These are phyloP conservation scores for Parazoanthus darwini DNA, from an alignment of 92 coral and sea anemone species.

Conservation along the genomic window DNA sequence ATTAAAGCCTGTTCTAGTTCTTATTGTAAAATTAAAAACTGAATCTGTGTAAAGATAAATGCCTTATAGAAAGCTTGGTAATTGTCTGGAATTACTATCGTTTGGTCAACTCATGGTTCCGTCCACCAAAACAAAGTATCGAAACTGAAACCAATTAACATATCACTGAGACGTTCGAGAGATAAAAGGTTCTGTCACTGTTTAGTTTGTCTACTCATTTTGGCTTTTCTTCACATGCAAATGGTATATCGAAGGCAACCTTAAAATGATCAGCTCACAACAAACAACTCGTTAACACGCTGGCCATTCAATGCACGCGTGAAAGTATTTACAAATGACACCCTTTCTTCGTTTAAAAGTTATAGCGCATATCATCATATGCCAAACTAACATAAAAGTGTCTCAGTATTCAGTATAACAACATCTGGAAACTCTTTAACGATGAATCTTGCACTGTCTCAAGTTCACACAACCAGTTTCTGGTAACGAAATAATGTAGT, in stretches of 20 bases:
- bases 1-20: no score
- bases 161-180: neutral
- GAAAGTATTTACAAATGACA: neutral
- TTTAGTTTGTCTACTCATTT: neutral
- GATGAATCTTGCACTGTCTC: neutral
- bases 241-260: neutral
- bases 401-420: neutral
- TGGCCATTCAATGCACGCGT: neutral
- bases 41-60: neutral
- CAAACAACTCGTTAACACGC: neutral
- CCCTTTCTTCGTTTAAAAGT: neutral
- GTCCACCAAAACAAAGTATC: neutral
- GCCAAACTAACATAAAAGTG: neutral
- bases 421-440: neutral
- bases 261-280: neutral
- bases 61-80: neutral
- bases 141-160: neutral
- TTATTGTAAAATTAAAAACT: neutral
- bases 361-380: neutral
- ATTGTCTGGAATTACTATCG: neutral
- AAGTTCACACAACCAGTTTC: neutral
- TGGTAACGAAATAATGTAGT: neutral
- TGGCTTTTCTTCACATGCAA: neutral
- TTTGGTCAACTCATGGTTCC: neutral
- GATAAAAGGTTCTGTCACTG: no score